A percentile compares a stretch with the other conserved stretches of the same genome.
Conservation (phyloP, 1,140 invertebrate genomes). For the Lordiphosa stackelbergi region DNA sequence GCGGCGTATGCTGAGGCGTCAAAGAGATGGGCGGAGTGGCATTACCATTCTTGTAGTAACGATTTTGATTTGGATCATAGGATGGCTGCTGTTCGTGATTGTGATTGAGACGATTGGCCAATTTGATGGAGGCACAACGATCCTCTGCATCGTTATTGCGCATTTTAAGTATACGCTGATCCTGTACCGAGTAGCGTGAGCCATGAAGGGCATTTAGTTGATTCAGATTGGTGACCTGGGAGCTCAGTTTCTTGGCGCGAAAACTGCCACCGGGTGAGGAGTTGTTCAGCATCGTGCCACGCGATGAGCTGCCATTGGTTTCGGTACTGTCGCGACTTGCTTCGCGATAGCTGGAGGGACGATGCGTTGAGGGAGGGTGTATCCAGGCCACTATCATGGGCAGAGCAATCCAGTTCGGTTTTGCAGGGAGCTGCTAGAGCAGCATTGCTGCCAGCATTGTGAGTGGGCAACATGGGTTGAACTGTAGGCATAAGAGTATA, state of each 20-base stretch:
- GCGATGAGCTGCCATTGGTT: conserved; percentile 67
- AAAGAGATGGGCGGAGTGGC: conserved; percentile 61
- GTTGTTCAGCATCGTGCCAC: conserved; percentile 66
- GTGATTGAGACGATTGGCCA: conserved; percentile 66
- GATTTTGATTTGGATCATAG: conserved; percentile 76
- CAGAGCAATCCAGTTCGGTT: conserved; percentile 69
- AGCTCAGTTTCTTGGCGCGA: conserved; percentile 61
- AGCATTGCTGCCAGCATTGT: conserved; percentile 40
- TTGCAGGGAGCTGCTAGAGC: conserved; percentile 34
- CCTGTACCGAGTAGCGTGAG: conserved; percentile 69
- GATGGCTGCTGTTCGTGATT: conserved; percentile 45
- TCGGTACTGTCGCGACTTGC: conserved; percentile 69
- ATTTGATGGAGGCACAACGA: conserved; percentile 67
- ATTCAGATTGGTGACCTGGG: conserved; percentile 70
- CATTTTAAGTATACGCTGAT: conserved; percentile 75
- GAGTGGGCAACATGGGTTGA: conserved; percentile 70
- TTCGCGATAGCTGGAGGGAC: conserved; percentile 74
- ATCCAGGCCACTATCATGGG: conserved; percentile 75
- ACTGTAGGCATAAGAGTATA: conserved; percentile 25
- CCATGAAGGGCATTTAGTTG: conserved; percentile 66
- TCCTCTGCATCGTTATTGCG: conserved; percentile 72
- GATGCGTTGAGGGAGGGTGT: conserved; percentile 74
- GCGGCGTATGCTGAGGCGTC: conserved; percentile 69
- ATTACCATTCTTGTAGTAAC: conserved; percentile 71
- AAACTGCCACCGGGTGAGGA: conserved; percentile 72